Conservation (phyloP, 2,797 vertebrate genomes). For the Coilia nasus region DNA sequence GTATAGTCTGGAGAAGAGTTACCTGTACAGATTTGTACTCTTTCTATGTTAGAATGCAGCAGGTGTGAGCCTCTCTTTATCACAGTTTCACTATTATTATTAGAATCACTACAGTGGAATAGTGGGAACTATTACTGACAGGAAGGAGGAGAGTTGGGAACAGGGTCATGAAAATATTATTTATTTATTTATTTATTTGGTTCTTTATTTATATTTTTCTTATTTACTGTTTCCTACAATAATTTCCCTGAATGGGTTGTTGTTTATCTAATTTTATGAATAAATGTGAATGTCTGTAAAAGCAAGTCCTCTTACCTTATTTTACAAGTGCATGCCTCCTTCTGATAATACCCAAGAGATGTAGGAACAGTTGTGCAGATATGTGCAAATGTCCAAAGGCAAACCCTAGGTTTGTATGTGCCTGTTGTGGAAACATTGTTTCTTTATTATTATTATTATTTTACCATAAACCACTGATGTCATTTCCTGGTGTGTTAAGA, state of each 20-base stretch:
- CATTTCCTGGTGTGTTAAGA: neutral
- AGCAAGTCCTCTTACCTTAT: constrained; percentile 8
- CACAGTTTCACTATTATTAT: constrained; percentile 1
- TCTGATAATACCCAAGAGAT: neutral
- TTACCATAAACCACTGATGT: neutral
- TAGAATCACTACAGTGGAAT: neutral
- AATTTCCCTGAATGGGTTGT: neutral
- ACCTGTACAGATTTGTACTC: constrained; percentile 21
- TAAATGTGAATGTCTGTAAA: constrained; percentile 11
- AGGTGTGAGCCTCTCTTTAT: neutral
- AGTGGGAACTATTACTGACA: neutral
- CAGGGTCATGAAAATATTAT: neutral
- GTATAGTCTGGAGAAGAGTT: constrained; percentile 23
- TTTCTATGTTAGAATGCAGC: constrained; percentile 18
- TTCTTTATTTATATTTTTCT: neutral
- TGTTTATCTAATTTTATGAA: constrained; percentile 9
- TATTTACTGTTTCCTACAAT: constrained; percentile 7
- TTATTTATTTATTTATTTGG: neutral
- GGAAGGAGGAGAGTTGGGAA: neutral
- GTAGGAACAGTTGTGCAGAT: neutral
- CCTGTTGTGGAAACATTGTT: neutral
- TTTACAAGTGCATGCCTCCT: neutral
- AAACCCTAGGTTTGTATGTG: neutral
- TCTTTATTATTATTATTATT: neutral
- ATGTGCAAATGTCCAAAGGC: neutral